Base-by-base conservation (phyloP, 1,140 invertebrate species). In the Drosophila tsacasi region DNA sequence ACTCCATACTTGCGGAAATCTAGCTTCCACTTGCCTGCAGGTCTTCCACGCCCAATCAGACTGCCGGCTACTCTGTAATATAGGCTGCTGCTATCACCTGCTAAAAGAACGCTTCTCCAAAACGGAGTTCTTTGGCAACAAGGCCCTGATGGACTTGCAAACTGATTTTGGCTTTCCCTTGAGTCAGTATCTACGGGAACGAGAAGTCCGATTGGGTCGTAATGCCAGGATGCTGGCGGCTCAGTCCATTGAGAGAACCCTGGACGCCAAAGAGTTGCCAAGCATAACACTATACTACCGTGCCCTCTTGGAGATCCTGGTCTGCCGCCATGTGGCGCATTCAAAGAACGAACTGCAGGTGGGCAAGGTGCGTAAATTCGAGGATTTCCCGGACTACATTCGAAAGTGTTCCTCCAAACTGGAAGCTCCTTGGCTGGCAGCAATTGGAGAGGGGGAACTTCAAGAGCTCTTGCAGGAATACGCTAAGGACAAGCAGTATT, bases 51-150 rank as follows among this genome's bases (percentile, higher is more conserved):
- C 93, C 17, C 95, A 95, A 80, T 65, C 93, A 2, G 86, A 94
- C 23, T 94, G 96, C 7, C 94, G 93, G 68, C 94, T 94, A 1
- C 83, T 98, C 1, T 96, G 97, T 59, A 97, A 97, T 81, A 96
- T 99, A 39, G 97, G 97, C 1, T 99, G 98, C 91, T 99, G 98
- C 92, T 99, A 98, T 93, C 95, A 99, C 94, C 94, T 98, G 79
- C 92, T 98, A 74, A 94, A 95, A 63, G 97, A 98, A 94, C 92
- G 93, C 79, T 92, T 94, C 40, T 91, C 91, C 0, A 17, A 30
- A 3, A 75, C 87, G 19, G 91, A 92, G 39, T 91, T 89, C 58
- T 92, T 87, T 58, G 87, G 75, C 19, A 91, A 91, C 46, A 81
- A 84, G 65, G 69, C 64, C 7, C 30, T 91, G n/a, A 73, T 79